Base-by-base conservation (phyloP, 2,113 vertebrate species). In the Kobus ellipsiprymnus region DNA sequence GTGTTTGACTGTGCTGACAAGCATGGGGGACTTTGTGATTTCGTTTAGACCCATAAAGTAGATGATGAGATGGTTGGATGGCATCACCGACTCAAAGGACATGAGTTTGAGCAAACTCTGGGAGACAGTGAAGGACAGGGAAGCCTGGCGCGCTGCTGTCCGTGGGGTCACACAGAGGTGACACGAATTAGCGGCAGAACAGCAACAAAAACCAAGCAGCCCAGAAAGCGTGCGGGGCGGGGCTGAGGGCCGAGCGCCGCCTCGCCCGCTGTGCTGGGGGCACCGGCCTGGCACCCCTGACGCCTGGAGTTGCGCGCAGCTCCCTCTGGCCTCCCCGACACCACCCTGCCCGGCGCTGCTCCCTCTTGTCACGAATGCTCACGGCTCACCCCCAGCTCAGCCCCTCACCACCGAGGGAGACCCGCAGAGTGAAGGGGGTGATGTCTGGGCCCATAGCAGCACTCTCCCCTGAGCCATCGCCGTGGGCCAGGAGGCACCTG, bases 241-340 rank as follows among this genome's bases (percentile, higher is more conserved):
- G 1, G 48, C 13, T 2, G 3, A 23, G 1, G 3, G 15, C 27
- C 11, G 30, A 27, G 4, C 4, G 2, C 40, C 0, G 0, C 44
- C 29, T 21, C 3, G 12, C 6, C 46, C 33, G 1, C 25, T 46
- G 5, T 0, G 1, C 44, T 29, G 29, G 33, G 87, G 77, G n/a
- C 15, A 9, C 46, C 19, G 6, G 9, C 54, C 44, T 44, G 40
- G 1, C 8, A 1, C 17, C n/a, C 3, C 0, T 2, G 0, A 2
- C 3, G 13, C 52, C 67, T 14, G 0, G 6, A 19, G 11, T 5
- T 44, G 3, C 21, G 11, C 14, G 6, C 0, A 9, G 44, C 57
- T n/a, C 33, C 1, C 59, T 44, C 23, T 0, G 36, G 46, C 36
- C 14, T 4, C 2, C 94, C 50, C 25, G 62, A 30, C 7, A 1